phyloP scores from a whole-genome alignment of 2,797 vertebrate genomes.

The Eidolon dupreanum region DNA sequence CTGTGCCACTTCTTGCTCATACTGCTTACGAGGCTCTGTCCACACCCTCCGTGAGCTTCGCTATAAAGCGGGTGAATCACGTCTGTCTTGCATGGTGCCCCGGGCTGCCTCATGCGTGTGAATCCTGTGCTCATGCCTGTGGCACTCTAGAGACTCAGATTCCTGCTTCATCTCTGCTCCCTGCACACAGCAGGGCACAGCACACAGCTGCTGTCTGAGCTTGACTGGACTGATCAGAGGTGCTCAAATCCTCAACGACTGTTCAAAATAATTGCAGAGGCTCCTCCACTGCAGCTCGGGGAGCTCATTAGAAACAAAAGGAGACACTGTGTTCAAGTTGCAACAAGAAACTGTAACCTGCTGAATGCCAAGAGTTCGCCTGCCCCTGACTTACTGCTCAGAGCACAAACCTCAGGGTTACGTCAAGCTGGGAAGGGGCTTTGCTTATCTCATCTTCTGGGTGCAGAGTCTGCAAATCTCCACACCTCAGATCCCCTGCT shows the following conservation, averaged over 20 bases:
- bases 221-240: background rate
- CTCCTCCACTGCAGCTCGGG: background rate
- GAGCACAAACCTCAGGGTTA: background rate
- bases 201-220: background rate
- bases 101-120: slow-evolving; percentile 47
- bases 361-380: background rate
- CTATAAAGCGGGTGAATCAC: slow-evolving; percentile 61
- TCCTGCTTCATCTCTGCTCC: background rate
- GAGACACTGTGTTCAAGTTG: background rate
- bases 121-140: slow-evolving; percentile 18
- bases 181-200: background rate
- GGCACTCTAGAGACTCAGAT: slow-evolving; percentile 10
- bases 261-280: background rate
- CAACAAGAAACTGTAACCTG: background rate
- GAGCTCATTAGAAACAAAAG: background rate
- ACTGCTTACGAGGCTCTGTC: slow-evolving; percentile 42
- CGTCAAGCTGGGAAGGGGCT: background rate
- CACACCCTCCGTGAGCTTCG: slow-evolving; percentile 69
- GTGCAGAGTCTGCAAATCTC: background rate
- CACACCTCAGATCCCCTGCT: background rate
- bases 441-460: background rate
- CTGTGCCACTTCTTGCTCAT: slow-evolving; percentile 27
- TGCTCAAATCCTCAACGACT: background rate
- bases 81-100: slow-evolving; percentile 39
- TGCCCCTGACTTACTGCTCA: background rate